A percentile compares a stretch with the other conserved stretches of the same genome.
Conservation (phyloP, 2,888 invertebrate genomes). For the Punctoribates punctum region DNA sequence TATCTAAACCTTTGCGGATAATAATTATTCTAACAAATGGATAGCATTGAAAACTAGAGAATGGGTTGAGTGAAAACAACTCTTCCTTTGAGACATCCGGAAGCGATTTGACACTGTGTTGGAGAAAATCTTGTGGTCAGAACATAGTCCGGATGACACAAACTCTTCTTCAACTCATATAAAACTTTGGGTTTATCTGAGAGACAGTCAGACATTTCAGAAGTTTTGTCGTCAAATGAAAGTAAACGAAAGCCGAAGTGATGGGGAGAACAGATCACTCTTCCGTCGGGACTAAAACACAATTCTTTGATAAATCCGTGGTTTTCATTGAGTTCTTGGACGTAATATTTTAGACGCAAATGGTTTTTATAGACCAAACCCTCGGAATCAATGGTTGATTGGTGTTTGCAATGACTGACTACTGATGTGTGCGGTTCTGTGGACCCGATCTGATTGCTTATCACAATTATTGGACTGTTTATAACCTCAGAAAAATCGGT, state of each 20-base stretch:
- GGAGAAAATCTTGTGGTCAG: constrained; percentile 88
- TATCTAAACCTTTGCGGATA: no score
- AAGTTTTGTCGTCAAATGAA: constrained; percentile 70
- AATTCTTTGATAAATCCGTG: constrained; percentile 89
- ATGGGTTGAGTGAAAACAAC: constrained; percentile 83
- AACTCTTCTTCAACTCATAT: constrained; percentile 65
- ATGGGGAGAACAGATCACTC: constrained; percentile 84
- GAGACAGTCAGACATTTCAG: constrained; percentile 70
- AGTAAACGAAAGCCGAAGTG: constrained; percentile 79
- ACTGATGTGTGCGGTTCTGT: constrained; percentile 28
- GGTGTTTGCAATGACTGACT: neutral
- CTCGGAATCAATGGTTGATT: constrained; percentile 52
- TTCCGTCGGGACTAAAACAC: constrained; percentile 83
- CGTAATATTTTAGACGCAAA: constrained; percentile 73
- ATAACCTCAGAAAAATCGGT: neutral
- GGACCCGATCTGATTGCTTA: constrained; percentile 22
- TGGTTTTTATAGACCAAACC: constrained; percentile 65
- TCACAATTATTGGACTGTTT: constrained; percentile 6
- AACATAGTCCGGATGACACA: constrained; percentile 76
- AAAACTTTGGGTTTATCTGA: constrained; percentile 59
- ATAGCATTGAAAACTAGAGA: constrained; percentile 13
- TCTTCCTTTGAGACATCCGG: constrained; percentile 82
- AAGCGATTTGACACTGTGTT: constrained; percentile 75
- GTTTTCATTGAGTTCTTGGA: constrained; percentile 81
- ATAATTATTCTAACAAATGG: no score